A percentile compares a stretch with the other conserved stretches of the same genome.
phyloP scores from a whole-genome alignment of 2,888 invertebrate genomes.

The Ectemnius continuus region DNA sequence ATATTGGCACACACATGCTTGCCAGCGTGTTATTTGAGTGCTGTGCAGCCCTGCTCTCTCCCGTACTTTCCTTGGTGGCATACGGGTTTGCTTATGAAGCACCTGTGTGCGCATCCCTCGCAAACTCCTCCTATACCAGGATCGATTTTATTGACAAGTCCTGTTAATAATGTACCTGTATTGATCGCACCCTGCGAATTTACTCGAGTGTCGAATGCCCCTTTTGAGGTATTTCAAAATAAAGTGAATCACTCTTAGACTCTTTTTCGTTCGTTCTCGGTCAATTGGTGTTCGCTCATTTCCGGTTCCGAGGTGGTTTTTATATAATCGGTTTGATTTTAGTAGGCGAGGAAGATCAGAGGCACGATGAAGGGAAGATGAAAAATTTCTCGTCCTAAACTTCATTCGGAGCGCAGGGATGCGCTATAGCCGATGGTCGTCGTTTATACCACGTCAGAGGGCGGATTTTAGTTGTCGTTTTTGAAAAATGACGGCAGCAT shows the following conservation, averaged over 20 bases:
- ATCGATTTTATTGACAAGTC: constrained; percentile 4
- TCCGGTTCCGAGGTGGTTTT: no score
- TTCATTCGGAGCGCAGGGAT: no score
- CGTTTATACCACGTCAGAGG: not conserved
- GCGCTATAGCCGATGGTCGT: not conserved
- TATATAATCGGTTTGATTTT: no score
- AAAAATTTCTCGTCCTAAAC: no score
- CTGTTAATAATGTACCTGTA: constrained; percentile 4
- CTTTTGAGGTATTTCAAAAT: no score
- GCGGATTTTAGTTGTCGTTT: constrained; percentile 3
- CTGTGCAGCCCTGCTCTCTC: not conserved
- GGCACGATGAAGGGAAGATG: no score
- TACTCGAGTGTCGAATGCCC: no score
- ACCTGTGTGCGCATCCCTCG: not conserved
- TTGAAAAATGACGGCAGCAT: not conserved
- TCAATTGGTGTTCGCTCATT: no score
- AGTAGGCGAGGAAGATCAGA: no score
- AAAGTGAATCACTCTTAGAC: no score
- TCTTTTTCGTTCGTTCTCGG: no score
- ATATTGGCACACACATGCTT: not conserved
- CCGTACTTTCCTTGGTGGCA: not conserved
- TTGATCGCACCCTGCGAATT: not conserved
- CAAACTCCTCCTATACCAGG: not conserved
- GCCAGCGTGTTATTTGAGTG: not conserved
- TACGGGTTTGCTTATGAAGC: constrained; percentile 1